Percentiles rank a stretch among this genome's conserved stretches.
Conservation (phyloP, 2,797 vertebrate species). For the Telmatherina bonti region DNA sequence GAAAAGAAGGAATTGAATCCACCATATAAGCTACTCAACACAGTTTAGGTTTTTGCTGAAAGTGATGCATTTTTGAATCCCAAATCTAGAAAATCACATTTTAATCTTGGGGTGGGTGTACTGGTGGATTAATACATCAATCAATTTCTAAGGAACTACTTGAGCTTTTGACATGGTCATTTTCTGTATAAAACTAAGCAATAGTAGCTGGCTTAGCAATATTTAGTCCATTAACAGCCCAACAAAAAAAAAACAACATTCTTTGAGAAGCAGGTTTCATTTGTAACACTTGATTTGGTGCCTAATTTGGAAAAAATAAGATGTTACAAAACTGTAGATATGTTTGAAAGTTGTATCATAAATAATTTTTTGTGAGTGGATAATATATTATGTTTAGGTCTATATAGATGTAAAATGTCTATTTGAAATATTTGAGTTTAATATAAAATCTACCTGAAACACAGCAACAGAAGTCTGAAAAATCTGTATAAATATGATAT, state of each 20-base stretch:
- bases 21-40: too few species aligned
- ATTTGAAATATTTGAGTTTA: background rate
- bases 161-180: too few species aligned
- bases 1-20: too few species aligned
- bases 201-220: background rate
- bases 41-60: too few species aligned
- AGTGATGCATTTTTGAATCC: too few species aligned
- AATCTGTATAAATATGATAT: too few species aligned
- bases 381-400: background rate
- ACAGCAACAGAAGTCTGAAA: background rate
- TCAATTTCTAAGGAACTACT: too few species aligned
- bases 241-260: background rate
- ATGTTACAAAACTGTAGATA: background rate
- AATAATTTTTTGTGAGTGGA: background rate
- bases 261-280: background rate
- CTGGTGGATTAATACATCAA: too few species aligned
- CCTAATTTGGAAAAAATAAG: background rate
- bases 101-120: too few species aligned
- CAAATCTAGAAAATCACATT: too few species aligned
- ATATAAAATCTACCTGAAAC: background rate
- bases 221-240: background rate
- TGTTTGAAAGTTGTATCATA: background rate
- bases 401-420: background rate
- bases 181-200: too few species aligned
- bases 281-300: background rate